Evolutionary conservation across 2,888 invertebrate species (phyloP), one percentile per base, ranked within the genome.

Genomic region (Dolichomitus sp.): DNA sequence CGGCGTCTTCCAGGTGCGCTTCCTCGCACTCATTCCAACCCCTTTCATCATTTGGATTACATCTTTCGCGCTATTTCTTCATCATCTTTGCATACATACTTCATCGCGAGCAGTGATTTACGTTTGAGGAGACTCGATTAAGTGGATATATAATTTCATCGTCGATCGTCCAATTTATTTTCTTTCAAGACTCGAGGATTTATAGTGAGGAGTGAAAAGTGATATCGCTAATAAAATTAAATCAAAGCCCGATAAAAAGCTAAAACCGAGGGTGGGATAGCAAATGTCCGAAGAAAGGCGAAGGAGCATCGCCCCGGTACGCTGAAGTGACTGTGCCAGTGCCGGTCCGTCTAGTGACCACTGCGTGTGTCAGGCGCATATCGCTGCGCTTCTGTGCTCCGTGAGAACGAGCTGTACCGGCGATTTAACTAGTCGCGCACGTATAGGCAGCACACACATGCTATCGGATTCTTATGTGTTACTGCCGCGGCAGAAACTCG

Each of bases 401-500:
- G 70, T 30, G 70, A 57, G 57, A 70, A 57, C 52, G 69, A 33
- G 27, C 42, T 45, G 42, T 57, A 27, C 45, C 45, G 45, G 45
- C 30, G 42, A 27, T 45, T 45, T 6, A 7, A 27, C 27, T n/a
- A 57, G 57, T n/a, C 33, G 30, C 33, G 17, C n/a, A 7, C 33
- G 12, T 45, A n/a, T 17, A 6, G n/a, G n/a, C 45, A 37, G 11
- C 19, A 19, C 23, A 48, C 69, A 45, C 69, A 57, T 75, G 80
- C 52, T 27, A n/a, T 37, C 37, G 73, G 75, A 80, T 69, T 80
- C 69, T 75, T 69, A 75, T 80, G 75, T 50, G 74, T 75, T 54
- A 80, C 75, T 70, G 75, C 54, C 76, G 79, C 76, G 69, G 70
- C 69, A 70, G 68, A 81, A 84, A 74, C 69, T 80, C 76, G 80